Percentiles rank a stretch among this genome's conserved stretches.
phyloP scores from a whole-genome alignment of 2,113 vertebrate genomes.

The Brachionichthys hirsutus region DNA sequence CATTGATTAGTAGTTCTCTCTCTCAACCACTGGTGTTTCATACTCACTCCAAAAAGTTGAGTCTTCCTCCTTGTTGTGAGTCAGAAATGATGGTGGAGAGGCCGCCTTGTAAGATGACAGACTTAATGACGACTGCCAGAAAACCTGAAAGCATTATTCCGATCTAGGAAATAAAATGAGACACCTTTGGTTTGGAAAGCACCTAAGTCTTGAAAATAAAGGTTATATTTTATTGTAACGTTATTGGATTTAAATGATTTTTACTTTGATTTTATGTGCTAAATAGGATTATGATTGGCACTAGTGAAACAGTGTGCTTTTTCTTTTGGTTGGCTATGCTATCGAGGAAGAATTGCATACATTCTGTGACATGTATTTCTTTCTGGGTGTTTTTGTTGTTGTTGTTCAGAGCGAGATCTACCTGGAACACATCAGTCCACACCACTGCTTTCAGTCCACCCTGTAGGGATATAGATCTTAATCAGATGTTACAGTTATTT shows the following conservation, averaged over 20 bases:
- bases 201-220: no score
- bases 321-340: no score
- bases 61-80: constrained; percentile 81
- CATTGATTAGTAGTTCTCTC: no score
- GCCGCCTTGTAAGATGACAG: constrained; percentile 79
- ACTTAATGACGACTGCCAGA: constrained; percentile 82
- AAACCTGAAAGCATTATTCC: constrained; percentile 88
- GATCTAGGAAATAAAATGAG: constrained; percentile 53
- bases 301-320: no score
- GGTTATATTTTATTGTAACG: no score
- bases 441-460: constrained; percentile 2
- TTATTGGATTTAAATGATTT: no score
- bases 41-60: constrained; percentile 90
- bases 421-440: constrained; percentile 2
- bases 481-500: not conserved
- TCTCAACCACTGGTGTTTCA: not conserved
- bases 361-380: no score
- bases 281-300: no score
- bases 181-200: no score
- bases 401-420: not conserved
- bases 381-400: no score
- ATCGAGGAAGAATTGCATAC: no score
- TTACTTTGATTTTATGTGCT: no score
- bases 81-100: constrained; percentile 79
- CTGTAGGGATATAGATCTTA: not conserved